Conservation (phyloP, 2,113 vertebrate species). For the Natator depressus region DNA sequence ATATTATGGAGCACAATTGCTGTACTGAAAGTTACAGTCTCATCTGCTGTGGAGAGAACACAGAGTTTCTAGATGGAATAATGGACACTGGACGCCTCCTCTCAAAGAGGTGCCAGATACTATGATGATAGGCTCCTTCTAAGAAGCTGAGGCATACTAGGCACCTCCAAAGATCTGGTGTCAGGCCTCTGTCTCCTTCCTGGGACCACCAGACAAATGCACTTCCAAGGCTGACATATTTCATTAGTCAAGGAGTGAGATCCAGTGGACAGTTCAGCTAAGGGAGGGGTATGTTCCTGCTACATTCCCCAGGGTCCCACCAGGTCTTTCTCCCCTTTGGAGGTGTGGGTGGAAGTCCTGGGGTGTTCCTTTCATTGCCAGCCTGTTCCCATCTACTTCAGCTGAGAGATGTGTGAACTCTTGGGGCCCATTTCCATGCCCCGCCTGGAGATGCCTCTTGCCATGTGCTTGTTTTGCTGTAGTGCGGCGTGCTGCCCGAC, state of each 20-base stretch:
- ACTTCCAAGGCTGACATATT: not conserved
- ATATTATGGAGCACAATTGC: fast-evolving
- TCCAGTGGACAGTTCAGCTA: fast-evolving
- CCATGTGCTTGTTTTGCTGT: slow-evolving; percentile 10
- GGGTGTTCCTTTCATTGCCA: fast-evolving
- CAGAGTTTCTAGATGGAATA: fast-evolving
- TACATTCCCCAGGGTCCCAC: fast-evolving
- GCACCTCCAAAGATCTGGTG: not conserved
- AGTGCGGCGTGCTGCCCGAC: slow-evolving; percentile 79
- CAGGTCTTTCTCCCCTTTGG: not conserved
- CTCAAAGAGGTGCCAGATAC: fast-evolving
- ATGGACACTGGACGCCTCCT: fast-evolving
- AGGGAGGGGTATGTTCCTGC: not conserved
- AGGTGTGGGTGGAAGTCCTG: not conserved
- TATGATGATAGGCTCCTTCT: fast-evolving
- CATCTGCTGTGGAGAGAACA: fast-evolving
- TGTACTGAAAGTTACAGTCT: not conserved
- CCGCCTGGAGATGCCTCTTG: not conserved
- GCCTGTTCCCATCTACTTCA: fast-evolving
- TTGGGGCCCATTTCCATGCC: fast-evolving
- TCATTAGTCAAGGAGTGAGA: not conserved
- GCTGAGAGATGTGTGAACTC: not conserved
- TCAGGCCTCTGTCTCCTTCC: not conserved
- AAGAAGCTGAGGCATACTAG: not conserved
- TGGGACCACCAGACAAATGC: not conserved